Evolutionary conservation across 30 jellyfish, hydroid and myxozoan genomes (phyloP).

Genomic region (Pelagia noctiluca): DNA sequence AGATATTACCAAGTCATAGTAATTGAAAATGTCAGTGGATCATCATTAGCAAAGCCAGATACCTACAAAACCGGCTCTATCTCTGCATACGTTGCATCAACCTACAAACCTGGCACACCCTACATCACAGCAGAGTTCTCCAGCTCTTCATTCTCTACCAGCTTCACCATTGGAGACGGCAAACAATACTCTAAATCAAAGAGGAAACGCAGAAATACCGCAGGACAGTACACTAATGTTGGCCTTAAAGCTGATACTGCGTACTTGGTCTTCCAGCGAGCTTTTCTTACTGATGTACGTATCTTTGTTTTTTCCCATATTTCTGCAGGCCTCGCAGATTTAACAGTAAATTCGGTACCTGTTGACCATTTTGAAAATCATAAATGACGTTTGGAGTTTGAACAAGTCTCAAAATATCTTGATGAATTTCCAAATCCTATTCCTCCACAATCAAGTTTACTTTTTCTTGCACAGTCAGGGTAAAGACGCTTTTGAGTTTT

Average conservation of each 20-base stretch:
- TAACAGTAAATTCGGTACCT: too few species aligned
- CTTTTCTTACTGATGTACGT: slow-evolving; percentile 56
- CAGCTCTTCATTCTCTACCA: slow-evolving; percentile 34
- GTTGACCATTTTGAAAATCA: too few species aligned
- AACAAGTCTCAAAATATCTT: too few species aligned
- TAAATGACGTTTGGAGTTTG: too few species aligned
- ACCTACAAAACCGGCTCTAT: slow-evolving; percentile 21
- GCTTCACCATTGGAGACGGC: slow-evolving; percentile 82
- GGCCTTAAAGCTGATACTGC: slow-evolving; percentile 58
- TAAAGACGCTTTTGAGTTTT: too few species aligned
- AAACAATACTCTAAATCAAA: slow-evolving; percentile 39
- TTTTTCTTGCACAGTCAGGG: too few species aligned
- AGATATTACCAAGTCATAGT: slow-evolving; percentile 79
- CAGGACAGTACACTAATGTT: slow-evolving; percentile 51
- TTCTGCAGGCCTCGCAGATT: too few species aligned
- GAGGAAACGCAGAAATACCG: slow-evolving; percentile 40
- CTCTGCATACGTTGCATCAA: slow-evolving; percentile 46
- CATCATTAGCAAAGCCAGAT: slow-evolving; percentile 20
- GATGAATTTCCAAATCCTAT: neutral
- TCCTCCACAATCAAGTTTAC: too few species aligned
- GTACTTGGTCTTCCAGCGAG: slow-evolving; percentile 73
- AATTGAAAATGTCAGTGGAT: slow-evolving; percentile 6
- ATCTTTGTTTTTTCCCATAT: too few species aligned
- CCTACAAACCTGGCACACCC: slow-evolving; percentile 58
- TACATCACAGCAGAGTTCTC: slow-evolving; percentile 77